Percentiles rank a stretch among this genome's conserved stretches.
These are phyloP conservation scores for Sceloporus undulatus DNA, from an alignment of 2,113 vertebrate genomes.

Conservation along the genomic window DNA sequence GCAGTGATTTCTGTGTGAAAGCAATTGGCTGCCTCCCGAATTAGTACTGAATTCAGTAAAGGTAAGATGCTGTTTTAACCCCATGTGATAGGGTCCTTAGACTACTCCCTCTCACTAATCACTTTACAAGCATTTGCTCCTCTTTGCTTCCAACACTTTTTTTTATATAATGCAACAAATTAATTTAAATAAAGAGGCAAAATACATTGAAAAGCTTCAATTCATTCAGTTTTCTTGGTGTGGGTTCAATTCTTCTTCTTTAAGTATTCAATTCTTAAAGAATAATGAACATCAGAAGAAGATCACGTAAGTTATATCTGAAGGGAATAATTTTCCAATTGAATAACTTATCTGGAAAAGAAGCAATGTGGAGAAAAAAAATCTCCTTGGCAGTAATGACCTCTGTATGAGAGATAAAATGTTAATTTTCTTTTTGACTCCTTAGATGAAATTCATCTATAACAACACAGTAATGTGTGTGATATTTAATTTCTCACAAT, in stretches of 20 bases:
- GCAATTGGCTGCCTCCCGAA: too few relatives aligned
- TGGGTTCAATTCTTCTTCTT: neutral
- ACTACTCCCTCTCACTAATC: too few relatives aligned
- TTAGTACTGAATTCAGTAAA: too few relatives aligned
- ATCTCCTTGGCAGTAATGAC: slow-evolving; percentile 12
- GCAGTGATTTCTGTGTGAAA: too few relatives aligned
- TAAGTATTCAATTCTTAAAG: neutral
- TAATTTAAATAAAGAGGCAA: neutral
- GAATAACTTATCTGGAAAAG: slow-evolving; percentile 16
- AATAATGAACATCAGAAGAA: slow-evolving; percentile 1
- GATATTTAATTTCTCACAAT: slow-evolving; percentile 17
- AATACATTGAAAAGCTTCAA: neutral
- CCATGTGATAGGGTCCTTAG: too few relatives aligned
- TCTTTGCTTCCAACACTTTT: neutral
- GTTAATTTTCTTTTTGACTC: slow-evolving; percentile 14
- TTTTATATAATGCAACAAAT: neutral
- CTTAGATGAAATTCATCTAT: slow-evolving; percentile 4
- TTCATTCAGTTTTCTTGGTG: neutral
- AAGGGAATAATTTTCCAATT: slow-evolving; percentile 33
- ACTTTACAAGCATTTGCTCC: too few relatives aligned
- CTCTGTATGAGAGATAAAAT: slow-evolving; percentile 17
- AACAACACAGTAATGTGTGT: slow-evolving; percentile 4
- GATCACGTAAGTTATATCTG: slow-evolving; percentile 4
- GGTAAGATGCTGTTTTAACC: too few relatives aligned
- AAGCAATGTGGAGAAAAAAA: slow-evolving; percentile 8